Percentiles rank a stretch among this genome's conserved stretches.
Evolutionary conservation across 2,797 vertebrate genomes (phyloP).

Genomic region (Chrosomus eos): DNA sequence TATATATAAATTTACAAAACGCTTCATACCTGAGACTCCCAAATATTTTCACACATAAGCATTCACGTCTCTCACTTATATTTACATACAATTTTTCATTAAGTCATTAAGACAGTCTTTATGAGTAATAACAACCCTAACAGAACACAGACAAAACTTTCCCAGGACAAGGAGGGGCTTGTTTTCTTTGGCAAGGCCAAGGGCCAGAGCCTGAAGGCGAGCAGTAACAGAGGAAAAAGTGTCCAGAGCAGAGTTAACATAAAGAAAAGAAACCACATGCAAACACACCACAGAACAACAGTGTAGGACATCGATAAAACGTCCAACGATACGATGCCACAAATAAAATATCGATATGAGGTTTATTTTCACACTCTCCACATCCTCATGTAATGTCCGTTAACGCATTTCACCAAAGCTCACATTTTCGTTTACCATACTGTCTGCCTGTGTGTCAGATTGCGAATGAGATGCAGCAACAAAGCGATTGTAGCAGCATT

Average conservation of each 20-base stretch:
- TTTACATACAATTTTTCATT: background rate
- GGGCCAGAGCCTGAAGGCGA: conserved; percentile 11
- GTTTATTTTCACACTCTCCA: too few species aligned
- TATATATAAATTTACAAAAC: background rate
- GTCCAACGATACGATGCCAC: too few species aligned
- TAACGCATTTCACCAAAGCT: too few species aligned
- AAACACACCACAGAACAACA: conserved; percentile 11
- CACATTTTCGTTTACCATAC: too few species aligned
- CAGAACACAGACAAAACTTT: conserved; percentile 30
- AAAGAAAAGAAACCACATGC: background rate
- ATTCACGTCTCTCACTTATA: conserved; percentile 29
- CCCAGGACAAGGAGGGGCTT: conserved; percentile 41
- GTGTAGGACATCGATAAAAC: background rate
- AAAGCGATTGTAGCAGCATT: too few species aligned
- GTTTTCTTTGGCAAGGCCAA: conserved; percentile 46
- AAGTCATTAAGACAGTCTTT: background rate
- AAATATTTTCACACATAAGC: background rate
- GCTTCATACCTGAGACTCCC: background rate
- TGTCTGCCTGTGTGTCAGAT: too few species aligned
- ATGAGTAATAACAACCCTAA: conserved; percentile 11
- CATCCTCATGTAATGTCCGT: too few species aligned
- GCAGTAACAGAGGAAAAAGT: conserved; percentile 26
- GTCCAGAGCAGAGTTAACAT: conserved; percentile 21
- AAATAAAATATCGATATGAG: too few species aligned
- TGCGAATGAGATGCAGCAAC: too few species aligned